Conservation (phyloP, 1,140 invertebrate genomes). For the Carposina sasakii region DNA sequence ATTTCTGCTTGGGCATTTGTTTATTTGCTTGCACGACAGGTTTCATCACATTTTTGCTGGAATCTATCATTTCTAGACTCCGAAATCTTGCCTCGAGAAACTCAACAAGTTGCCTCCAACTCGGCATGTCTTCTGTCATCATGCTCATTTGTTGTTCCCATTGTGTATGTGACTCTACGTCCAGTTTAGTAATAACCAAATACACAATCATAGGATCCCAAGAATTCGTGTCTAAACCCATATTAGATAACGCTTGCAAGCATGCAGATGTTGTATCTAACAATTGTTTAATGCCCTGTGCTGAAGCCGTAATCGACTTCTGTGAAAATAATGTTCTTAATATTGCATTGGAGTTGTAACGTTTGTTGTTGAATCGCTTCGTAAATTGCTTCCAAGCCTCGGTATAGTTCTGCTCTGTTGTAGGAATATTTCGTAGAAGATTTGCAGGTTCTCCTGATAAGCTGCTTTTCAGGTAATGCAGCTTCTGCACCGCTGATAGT, state of each 20-base stretch:
- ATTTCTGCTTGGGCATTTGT: slow-evolving; percentile 13
- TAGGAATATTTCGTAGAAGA: not conserved
- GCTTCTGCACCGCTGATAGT: slow-evolving; percentile 14
- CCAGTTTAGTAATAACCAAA: slow-evolving; percentile 28
- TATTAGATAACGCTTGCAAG: too few species aligned
- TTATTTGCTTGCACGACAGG: not conserved
- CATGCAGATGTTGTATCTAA: not conserved
- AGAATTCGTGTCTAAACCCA: not conserved
- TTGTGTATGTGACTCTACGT: slow-evolving; percentile 25
- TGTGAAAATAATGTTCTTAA: slow-evolving; percentile 1
- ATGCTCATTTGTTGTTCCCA: slow-evolving; percentile 29
- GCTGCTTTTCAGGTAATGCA: slow-evolving; percentile 15
- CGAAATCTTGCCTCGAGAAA: slow-evolving; percentile 25
- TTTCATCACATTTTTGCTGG: too few species aligned
- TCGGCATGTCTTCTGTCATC: slow-evolving; percentile 21
- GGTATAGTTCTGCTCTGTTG: slow-evolving; percentile 1
- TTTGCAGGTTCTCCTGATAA: not conserved
- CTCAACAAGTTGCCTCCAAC: slow-evolving; percentile 15
- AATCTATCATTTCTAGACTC: slow-evolving; percentile 24
- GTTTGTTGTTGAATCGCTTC: not conserved
- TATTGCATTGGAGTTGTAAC: not conserved
- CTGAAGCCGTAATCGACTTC: not conserved
- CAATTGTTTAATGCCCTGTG: not conserved
- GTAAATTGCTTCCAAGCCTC: not conserved
- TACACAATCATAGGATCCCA: slow-evolving; percentile 16